Base-by-base conservation (phyloP, 2,888 invertebrate species). In the Tipula lateralis region DNA sequence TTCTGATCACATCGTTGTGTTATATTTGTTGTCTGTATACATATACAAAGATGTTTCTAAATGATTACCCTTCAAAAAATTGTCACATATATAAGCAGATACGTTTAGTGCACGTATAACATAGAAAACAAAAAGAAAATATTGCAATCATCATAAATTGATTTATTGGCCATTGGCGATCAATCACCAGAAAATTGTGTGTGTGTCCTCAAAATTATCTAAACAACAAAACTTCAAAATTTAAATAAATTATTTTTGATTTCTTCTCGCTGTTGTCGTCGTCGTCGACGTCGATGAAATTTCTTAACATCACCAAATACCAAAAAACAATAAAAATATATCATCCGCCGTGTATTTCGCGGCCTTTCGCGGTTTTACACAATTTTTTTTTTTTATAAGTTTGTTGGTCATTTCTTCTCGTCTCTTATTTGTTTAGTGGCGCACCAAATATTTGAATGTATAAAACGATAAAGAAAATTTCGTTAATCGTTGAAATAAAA, bases 131-230 rank as follows among this genome's bases (percentile, higher is more conserved):
- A n/a, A n/a, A n/a, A 24, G 66, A 66, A 66, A 66, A 66, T 66
- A 24, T 66, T 66, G 66, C 66, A 66, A 24, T 66, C 66, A 66
- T 3, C 66, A 24, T n/a, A 24, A 24, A 66, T 66, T 66, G 66
- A 66, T 66, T 66, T 66, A 66, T 66, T 66, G 24, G 66, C 66
- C 66, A 66, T 66, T 12, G 9, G 12, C 24, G 24, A 66, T 66
- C 66, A 66, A 66, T 66, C 66, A 66, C 66, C 66, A 66, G 66
- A 66, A 66, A 66, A 66, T 66, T 66, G 66, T 66, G n/a, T 44
- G 44, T 66, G 24, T 66, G 66, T 66, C 66, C 66, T 66, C 66
- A 66, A 66, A 66, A 66, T 66, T 66, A 66, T 66, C 24, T 24
- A 24, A 24, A 66, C 1, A 19, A 66, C 66, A 66, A 66, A 66